Evolutionary conservation across 2,888 invertebrate genomes (phyloP).

Genomic region (Lomographa bimaculata): DNA sequence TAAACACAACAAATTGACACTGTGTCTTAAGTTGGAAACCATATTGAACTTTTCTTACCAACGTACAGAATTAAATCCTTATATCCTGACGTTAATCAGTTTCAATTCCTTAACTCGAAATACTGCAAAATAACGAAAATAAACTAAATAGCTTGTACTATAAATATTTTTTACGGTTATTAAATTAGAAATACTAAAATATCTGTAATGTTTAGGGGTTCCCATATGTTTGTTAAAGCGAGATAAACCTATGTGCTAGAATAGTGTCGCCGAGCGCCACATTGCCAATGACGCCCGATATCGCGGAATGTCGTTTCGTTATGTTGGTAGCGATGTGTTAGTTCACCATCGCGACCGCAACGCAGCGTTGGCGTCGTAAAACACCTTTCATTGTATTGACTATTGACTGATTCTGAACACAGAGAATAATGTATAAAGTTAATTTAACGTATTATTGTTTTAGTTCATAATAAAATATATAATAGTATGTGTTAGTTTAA

Average conservation of each 20-base stretch:
- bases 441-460: constrained; percentile 83
- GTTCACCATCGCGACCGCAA: constrained; percentile 83
- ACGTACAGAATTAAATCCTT: constrained; percentile 37
- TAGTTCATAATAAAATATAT: constrained; percentile 77
- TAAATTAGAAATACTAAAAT: too few species aligned
- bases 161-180: too few species aligned
- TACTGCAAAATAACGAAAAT: too few species aligned
- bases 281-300: constrained; percentile 77
- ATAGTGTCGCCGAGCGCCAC: constrained; percentile 63
- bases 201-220: too few species aligned
- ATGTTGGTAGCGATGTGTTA: constrained; percentile 74
- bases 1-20: too few species aligned
- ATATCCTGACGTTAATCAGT: constrained; percentile 34
- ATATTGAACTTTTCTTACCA: constrained; percentile 39
- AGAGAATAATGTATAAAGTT: constrained; percentile 86
- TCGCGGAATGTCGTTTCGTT: constrained; percentile 65
- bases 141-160: too few species aligned
- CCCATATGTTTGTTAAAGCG: too few species aligned
- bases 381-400: constrained; percentile 90
- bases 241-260: constrained; percentile 54
- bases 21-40: constrained; percentile 11
- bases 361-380: constrained; percentile 85
- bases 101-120: constrained; percentile 22
- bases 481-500: constrained; percentile 78
- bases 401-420: constrained; percentile 87